Conservation (phyloP, 2,888 invertebrate species). For the Thecophora atra region DNA sequence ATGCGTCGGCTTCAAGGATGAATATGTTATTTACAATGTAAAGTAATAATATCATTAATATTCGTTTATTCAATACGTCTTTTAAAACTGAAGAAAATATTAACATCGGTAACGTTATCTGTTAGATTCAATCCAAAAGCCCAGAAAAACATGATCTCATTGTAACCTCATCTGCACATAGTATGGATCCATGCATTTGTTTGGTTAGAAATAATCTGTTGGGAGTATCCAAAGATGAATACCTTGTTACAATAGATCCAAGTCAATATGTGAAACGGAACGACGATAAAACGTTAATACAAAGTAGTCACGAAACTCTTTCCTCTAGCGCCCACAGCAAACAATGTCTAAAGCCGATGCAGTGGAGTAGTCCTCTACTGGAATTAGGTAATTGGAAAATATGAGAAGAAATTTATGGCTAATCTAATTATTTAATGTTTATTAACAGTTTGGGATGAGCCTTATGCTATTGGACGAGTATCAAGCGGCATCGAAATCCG, state of each 20-base stretch:
- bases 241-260: slow-evolving; percentile 85
- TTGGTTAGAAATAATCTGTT: slow-evolving; percentile 79
- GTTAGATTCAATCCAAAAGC: slow-evolving; percentile 55
- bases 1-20: slow-evolving; percentile 86
- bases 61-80: too few species aligned
- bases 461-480: slow-evolving; percentile 87
- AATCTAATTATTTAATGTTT: background rate
- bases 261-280: slow-evolving; percentile 66
- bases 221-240: slow-evolving; percentile 86
- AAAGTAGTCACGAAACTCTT: slow-evolving; percentile 43
- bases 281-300: slow-evolving; percentile 45
- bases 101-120: background rate
- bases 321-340: slow-evolving; percentile 47
- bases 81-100: background rate
- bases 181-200: slow-evolving; percentile 84
- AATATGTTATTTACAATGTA: slow-evolving; percentile 81
- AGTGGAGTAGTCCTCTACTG: slow-evolving; percentile 60
- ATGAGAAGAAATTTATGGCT: background rate
- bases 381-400: slow-evolving; percentile 53
- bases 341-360: slow-evolving; percentile 49
- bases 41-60: slow-evolving; percentile 42
- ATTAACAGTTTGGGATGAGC: slow-evolving; percentile 84
- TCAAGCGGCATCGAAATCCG: slow-evolving; percentile 86
- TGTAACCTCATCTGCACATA: slow-evolving; percentile 81
- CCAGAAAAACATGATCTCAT: slow-evolving; percentile 81